Base-by-base conservation (phyloP, 2,113 vertebrate genomes). In the Eulemur rufifrons region DNA sequence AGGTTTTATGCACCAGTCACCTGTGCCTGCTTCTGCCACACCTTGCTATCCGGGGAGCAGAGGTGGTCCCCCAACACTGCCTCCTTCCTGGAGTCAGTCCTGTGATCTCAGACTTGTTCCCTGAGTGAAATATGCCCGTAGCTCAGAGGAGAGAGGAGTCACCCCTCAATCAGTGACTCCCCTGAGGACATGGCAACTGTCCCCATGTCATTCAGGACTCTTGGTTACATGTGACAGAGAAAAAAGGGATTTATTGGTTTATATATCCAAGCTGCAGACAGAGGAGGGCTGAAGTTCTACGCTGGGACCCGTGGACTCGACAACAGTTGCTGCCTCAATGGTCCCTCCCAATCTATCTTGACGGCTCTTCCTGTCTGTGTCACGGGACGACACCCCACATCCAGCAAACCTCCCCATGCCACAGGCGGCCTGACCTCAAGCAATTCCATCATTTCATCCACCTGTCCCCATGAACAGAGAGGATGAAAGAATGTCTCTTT, bases 381-480 rank as follows among this genome's bases (percentile, higher is more conserved):
- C 76, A 4, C n/a, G 9, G 1, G 11, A 27, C 7, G 10, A 1
- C 45, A 3, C 15, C 29, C 47, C 54, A 20, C 42, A 34, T 25
- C 52, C 74, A 27, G 27, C 47, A 37, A 3, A 2, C 50, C 32
- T 47, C n/a, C n/a, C 68, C 68, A 4, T 4, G 9, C 13, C 59
- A 10, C 0, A 1, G 32, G 8, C 3, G 27, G 54, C 27, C 1
- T 0, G 4, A 15, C 34, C 20, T n/a, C 7, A 5, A 2, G n/a
- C 13, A 29, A 2, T 59, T n/a, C 11, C 76, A 56, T 27, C 12
- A 39, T 34, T 32, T 73, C n/a, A 6, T 39, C 45, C 27, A 18
- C 20, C 27, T 34, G 32, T 25, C 45, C 47, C 17, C 32, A 4
- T 6, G 3, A 25, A 68, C 32, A n/a, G 11, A 54, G 47, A 91